Conservation (phyloP, 2,797 vertebrate species). For the Knipowitschia caucasica region DNA sequence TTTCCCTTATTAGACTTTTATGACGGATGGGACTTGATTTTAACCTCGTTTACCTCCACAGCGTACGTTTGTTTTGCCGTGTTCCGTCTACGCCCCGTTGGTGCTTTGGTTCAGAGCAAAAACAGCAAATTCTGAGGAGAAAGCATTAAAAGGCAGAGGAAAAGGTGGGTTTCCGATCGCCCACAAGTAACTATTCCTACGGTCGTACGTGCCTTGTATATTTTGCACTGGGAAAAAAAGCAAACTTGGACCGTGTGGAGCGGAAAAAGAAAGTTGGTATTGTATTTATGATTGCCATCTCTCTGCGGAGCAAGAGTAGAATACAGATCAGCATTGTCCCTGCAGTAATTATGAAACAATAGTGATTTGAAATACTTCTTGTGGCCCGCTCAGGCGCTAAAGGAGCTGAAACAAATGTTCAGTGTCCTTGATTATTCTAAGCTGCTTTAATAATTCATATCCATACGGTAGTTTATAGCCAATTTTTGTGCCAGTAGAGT, state of each 20-base stretch:
- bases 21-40: background rate
- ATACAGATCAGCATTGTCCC: background rate
- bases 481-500: no score
- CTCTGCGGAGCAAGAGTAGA: background rate
- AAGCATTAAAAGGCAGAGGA: background rate
- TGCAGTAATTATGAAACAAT: background rate
- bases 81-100: background rate
- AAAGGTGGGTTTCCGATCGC: background rate
- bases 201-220: background rate
- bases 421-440: no score
- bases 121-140: background rate
- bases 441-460: no score
- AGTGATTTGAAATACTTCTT: background rate
- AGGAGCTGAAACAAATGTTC: no score
- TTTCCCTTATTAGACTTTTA: conserved; percentile 4
- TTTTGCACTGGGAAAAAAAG: background rate
- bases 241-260: background rate
- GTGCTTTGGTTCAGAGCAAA: no score
- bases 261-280: background rate
- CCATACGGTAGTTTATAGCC: no score
- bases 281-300: background rate
- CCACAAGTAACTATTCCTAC: conserved; percentile 1
- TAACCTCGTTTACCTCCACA: conserved; percentile 7
- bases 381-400: no score
- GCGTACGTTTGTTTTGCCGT: background rate